Conservation (phyloP, 1,140 invertebrate genomes). For the Scaptodrosophila lebanonensis region DNA sequence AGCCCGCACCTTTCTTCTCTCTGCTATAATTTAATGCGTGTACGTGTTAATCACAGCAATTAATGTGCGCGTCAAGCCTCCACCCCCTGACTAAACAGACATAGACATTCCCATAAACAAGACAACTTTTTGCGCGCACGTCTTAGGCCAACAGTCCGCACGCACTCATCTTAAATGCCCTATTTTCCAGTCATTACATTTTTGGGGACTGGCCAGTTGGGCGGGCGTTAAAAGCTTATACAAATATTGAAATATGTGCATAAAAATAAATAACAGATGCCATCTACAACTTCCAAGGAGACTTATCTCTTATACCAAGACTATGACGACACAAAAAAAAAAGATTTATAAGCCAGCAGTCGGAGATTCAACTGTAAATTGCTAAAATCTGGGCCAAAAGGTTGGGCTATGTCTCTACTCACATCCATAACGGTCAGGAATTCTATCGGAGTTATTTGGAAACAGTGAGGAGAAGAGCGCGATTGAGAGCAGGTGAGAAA, state of each 20-base stretch:
- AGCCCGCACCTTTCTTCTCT: slow-evolving; percentile 19
- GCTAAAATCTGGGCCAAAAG: too few relatives aligned
- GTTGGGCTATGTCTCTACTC: too few relatives aligned
- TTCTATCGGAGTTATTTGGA: too few relatives aligned
- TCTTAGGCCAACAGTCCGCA: slow-evolving; percentile 29
- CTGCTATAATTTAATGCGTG: slow-evolving; percentile 63
- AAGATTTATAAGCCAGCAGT: too few relatives aligned
- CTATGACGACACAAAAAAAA: too few relatives aligned
- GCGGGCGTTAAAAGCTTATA: slow-evolving; percentile 51
- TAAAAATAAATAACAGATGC: neutral
- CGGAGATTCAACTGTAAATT: too few relatives aligned
- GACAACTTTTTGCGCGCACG: slow-evolving; percentile 47
- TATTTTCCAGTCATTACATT: slow-evolving; percentile 74
- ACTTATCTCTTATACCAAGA: too few relatives aligned
- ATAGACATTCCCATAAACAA: slow-evolving; percentile 56
- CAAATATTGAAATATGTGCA: slow-evolving; percentile 22
- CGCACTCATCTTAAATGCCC: slow-evolving; percentile 70
- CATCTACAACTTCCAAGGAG: too few relatives aligned
- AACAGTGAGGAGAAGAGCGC: too few relatives aligned
- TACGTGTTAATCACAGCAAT: slow-evolving; percentile 72
- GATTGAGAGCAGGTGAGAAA: too few relatives aligned
- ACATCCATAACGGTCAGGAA: too few relatives aligned
- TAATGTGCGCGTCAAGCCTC: slow-evolving; percentile 39
- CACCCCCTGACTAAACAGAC: slow-evolving; percentile 30
- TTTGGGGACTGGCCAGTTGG: slow-evolving; percentile 58